A percentile compares a stretch with the other conserved stretches of the same genome.
These are phyloP conservation scores for Dromas ardeola DNA, from an alignment of 2,113 vertebrate species.

Conservation along the genomic window DNA sequence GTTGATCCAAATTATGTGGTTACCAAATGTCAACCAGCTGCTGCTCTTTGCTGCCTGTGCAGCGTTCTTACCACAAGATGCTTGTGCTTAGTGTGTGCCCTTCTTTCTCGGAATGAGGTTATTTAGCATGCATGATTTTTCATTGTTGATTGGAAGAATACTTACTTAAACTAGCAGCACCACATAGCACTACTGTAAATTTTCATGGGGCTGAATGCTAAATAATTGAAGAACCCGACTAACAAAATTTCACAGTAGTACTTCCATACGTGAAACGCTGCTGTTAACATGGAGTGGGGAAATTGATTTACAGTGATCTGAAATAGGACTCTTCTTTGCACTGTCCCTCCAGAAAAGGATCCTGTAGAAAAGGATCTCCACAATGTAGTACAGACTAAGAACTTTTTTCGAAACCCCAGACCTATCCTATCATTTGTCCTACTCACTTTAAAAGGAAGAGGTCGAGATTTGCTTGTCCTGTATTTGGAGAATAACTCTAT, in stretches of 20 bases:
- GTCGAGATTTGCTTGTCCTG: accelerated
- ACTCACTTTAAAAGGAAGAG: background rate
- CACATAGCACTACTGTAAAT: background rate
- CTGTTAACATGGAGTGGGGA: background rate
- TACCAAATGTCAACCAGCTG: background rate
- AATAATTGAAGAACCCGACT: background rate
- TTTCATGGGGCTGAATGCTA: background rate
- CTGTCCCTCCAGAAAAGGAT: background rate
- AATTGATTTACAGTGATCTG: background rate
- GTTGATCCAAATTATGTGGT: background rate
- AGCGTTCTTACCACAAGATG: background rate
- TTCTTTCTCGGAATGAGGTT: background rate
- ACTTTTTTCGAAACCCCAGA: background rate
- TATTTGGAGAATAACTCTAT: background rate
- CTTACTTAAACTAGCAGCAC: background rate
- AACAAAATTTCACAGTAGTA: background rate
- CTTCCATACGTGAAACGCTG: background rate
- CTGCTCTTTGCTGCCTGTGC: background rate
- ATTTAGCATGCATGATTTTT: background rate
- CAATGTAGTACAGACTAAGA: background rate
- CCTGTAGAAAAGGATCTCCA: background rate
- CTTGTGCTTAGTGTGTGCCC: background rate
- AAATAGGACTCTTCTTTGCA: background rate
- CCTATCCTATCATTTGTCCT: background rate
- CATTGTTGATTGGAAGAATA: background rate